These are phyloP conservation scores for Poecilia gillii DNA, from an alignment of 2,797 vertebrate genomes.

Conservation along the genomic window DNA sequence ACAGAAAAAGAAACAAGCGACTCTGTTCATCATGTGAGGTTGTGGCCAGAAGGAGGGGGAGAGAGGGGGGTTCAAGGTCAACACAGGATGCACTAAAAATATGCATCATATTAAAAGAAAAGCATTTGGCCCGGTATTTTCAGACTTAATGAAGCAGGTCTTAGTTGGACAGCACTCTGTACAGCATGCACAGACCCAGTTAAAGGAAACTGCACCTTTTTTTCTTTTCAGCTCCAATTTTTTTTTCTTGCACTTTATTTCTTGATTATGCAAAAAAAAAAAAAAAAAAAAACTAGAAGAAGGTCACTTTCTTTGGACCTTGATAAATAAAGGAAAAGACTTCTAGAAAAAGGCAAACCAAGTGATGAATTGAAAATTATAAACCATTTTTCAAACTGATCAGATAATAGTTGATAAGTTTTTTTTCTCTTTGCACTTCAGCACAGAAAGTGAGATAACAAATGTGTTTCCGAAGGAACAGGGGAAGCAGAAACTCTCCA, in stretches of 20 bases:
- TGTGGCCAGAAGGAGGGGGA: neutral
- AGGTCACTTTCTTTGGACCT: neutral
- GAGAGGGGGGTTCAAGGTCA: neutral
- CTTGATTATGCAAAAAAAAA: neutral
- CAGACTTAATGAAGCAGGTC: neutral
- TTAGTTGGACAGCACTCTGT: neutral
- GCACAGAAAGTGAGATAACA: neutral
- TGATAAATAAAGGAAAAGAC: neutral
- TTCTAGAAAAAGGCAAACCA: neutral
- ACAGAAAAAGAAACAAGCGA: neutral
- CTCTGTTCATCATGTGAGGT: conserved; percentile 1
- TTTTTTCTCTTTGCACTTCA: neutral
- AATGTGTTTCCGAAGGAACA: neutral
- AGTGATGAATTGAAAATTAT: neutral
- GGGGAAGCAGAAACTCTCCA: neutral
- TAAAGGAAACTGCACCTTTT: neutral
- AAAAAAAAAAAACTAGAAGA: neutral
- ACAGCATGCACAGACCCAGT: neutral
- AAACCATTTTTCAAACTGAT: neutral
- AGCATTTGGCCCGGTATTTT: neutral
- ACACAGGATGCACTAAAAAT: neutral
- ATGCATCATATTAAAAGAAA: neutral
- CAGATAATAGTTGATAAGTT: neutral
- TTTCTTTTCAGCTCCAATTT: neutral
- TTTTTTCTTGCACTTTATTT: neutral